Evolutionary conservation across 1,140 invertebrate genomes (phyloP).

Genomic region (Rhizoglyphus robini): DNA sequence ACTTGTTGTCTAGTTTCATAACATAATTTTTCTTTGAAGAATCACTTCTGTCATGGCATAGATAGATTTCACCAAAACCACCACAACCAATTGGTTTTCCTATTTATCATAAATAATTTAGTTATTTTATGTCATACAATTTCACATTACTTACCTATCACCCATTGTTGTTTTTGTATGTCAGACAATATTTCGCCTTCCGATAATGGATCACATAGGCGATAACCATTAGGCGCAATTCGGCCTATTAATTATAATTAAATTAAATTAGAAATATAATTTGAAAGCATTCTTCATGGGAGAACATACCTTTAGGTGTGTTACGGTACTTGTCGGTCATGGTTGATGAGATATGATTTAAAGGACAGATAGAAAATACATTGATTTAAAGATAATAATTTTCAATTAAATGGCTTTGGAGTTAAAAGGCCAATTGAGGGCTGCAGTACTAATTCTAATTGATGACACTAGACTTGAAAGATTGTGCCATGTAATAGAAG

Average conservation of each 20-base stretch:
- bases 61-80: constrained; percentile 25
- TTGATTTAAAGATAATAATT: too few species aligned
- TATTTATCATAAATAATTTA: neutral
- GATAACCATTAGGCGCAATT: constrained; percentile 31
- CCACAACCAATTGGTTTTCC: constrained; percentile 21
- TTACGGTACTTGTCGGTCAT: constrained; percentile 10
- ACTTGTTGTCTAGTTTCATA: constrained; percentile 71
- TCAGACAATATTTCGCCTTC: constrained; percentile 63
- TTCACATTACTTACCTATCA: constrained; percentile 54
- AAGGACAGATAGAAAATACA: neutral
- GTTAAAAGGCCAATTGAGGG: too few species aligned
- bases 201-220: constrained; percentile 48
- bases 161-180: constrained; percentile 66
- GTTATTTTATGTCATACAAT: constrained; percentile 21
- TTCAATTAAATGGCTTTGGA: too few species aligned
- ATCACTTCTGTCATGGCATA: neutral
- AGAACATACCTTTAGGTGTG: neutral
- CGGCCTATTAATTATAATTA: constrained; percentile 13
- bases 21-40: constrained; percentile 45
- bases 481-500: too few species aligned
- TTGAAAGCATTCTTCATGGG: neutral
- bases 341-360: neutral
- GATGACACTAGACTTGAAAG: too few species aligned
- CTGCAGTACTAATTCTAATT: too few species aligned
- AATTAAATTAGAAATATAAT: neutral